phyloP scores from a whole-genome alignment of 1,140 invertebrate genomes.

The Drosophila saltans region DNA sequence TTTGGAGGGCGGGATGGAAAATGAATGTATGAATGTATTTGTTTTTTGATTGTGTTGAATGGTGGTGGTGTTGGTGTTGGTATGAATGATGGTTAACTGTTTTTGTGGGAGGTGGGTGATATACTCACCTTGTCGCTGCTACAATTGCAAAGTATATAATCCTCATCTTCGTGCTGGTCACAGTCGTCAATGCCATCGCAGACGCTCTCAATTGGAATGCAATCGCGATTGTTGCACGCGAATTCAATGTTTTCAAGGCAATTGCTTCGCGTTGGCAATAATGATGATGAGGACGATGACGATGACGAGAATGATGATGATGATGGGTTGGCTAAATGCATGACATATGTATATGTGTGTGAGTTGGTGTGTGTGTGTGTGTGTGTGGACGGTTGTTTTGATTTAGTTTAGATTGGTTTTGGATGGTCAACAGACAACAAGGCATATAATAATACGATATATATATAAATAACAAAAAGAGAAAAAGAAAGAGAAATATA shows the following conservation, averaged over 20 bases:
- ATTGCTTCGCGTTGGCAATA: conserved; percentile 36
- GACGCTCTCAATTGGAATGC: conserved; percentile 84
- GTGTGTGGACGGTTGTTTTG: conserved; percentile 11
- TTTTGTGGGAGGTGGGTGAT: neutral
- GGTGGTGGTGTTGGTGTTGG: conserved; percentile 17
- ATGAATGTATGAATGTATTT: conserved; percentile 12
- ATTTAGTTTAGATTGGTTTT: neutral
- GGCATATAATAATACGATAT: conserved; percentile 56
- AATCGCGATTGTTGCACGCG: conserved; percentile 84
- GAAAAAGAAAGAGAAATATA: conserved; percentile 38
- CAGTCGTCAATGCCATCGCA: conserved; percentile 94
- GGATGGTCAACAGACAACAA: conserved; percentile 55
- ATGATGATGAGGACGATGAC: conserved; percentile 28
- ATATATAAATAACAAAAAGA: conserved; percentile 34
- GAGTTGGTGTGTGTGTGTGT: neutral
- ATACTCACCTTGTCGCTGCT: conserved; percentile 82
- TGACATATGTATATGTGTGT: conserved; percentile 22
- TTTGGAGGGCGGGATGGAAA: conserved; percentile 12
- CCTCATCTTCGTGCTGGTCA: conserved; percentile 91
- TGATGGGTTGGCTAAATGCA: conserved; percentile 59
- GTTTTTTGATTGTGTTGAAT: neutral
- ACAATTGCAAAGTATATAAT: conserved; percentile 81
- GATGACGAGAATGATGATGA: conserved; percentile 24
- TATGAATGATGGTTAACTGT: neutral
- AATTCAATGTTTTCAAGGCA: conserved; percentile 83